Percentiles rank a stretch among this genome's conserved stretches.
Evolutionary conservation across 2,113 vertebrate genomes (phyloP).

Genomic region (Cranoglanis bouderius): DNA sequence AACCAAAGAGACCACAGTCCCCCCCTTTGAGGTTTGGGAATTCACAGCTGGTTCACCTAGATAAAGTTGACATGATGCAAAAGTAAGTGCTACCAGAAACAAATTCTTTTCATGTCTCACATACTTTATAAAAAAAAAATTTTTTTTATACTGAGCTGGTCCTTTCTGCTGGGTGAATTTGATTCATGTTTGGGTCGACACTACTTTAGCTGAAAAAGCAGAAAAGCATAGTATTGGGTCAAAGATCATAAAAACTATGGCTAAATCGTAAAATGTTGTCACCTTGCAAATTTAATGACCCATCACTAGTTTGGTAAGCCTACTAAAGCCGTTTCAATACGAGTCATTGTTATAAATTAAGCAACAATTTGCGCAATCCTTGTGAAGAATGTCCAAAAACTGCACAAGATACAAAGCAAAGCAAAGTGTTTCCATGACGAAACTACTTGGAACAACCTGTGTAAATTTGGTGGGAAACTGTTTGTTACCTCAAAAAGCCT

Average conservation of each 20-base stretch:
- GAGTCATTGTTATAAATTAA: not conserved
- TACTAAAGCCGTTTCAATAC: not conserved
- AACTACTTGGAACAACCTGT: not conserved
- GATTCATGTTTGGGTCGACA: not conserved
- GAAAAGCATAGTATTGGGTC: not conserved
- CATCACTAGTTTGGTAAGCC: not conserved
- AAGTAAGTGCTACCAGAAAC: not conserved
- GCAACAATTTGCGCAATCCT: not conserved
- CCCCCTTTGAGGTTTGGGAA: not conserved
- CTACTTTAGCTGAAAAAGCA: not conserved
- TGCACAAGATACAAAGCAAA: not conserved
- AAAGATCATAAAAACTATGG: not conserved
- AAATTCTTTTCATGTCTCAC: not conserved
- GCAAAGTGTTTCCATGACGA: not conserved
- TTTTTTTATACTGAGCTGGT: not conserved
- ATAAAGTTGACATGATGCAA: not conserved
- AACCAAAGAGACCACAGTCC: not conserved
- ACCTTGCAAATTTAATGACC: not conserved
- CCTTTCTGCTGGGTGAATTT: not conserved
- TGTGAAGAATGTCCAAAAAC: not conserved
- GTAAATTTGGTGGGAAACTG: not conserved
- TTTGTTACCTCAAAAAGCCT: not conserved
- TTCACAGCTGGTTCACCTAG: not conserved
- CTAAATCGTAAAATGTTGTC: not conserved
- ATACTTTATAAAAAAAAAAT: too few species aligned